Evolutionary conservation across 2,888 invertebrate genomes (phyloP), one percentile per base, ranked within the genome.

Genomic region (Cephonodes hylas): DNA sequence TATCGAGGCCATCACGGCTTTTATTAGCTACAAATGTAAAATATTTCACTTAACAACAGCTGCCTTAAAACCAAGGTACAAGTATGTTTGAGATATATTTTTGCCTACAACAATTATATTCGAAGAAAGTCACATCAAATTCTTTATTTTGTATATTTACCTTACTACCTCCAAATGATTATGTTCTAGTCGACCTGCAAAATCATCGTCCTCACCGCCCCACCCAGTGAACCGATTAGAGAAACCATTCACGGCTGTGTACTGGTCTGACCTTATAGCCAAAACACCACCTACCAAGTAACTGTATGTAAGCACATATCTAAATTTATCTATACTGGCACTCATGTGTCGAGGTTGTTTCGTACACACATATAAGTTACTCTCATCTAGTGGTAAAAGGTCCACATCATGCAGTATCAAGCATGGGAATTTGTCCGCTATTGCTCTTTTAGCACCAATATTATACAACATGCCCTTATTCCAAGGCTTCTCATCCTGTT

Each of bases 361-460:
- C 0, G 95, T 93, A 77, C 98, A 98, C 0, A 95, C 96, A 84
- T 98, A 98, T 60, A 98, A 93, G 86, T 98, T 97, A 60, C 94
- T 94, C 22, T 94, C 93, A 84, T 96, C 96, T 64, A 96, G 88
- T 0, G 98, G 98, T 71, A 99, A 93, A 60, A 98, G 88, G 91
- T 98, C 98, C 25, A 98, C 96, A 81, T 98, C 98, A 78, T 98
- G 98, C 69, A 98, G 95, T 63, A 98, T 95, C 60, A 97, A 95
- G 81, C 98, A 99, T 0, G 95, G 95, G 85, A 94, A 96, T 63
- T 94, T 93, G 64, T 94, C 93, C 64, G 94, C 94, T 4, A 95
- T 93, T 0, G 97, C 97, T 72, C 96, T 95, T 44, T 93, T 89
- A 1, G 96, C 97, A 0, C 98, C 98, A 64, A 97, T 94, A 81